These are phyloP conservation scores for Diadema setosum DNA, from an alignment of 35 echinoderm and acorn worm genomes.

Conservation along the genomic window DNA sequence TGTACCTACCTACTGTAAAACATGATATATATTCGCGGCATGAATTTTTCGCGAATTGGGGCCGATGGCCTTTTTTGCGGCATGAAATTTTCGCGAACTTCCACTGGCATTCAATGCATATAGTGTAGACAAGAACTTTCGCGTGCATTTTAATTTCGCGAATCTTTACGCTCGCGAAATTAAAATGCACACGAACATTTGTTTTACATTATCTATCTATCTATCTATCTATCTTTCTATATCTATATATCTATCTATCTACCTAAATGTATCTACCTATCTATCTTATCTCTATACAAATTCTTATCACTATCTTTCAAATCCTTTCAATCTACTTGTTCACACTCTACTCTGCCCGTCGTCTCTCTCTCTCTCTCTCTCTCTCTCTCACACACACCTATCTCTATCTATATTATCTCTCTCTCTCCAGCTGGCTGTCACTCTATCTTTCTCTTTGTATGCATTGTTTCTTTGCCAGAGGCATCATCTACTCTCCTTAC, in stretches of 20 bases:
- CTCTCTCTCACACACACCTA: neutral
- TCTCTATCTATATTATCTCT: neutral
- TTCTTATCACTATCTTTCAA: neutral
- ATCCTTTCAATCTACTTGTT: neutral
- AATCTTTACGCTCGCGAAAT: too few species aligned
- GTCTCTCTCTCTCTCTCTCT: neutral
- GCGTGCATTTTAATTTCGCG: too few species aligned
- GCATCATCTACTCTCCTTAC: too few species aligned
- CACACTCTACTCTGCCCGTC: neutral
- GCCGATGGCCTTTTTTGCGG: too few species aligned
- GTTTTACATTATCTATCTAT: neutral
- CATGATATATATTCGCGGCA: too few species aligned
- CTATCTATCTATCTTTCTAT: neutral
- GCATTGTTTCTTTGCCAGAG: neutral
- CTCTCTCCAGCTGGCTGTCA: neutral
- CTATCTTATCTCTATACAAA: neutral
- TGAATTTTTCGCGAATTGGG: too few species aligned
- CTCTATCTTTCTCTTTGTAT: neutral
- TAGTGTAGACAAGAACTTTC: too few species aligned
- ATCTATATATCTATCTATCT: neutral
- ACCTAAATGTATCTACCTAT: neutral
- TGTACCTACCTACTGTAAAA: too few species aligned
- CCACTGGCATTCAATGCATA: too few species aligned
- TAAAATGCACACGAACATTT: neutral
- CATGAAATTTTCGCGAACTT: too few species aligned